Conservation (phyloP, 2,888 invertebrate genomes). For the Archips crataeganus region DNA sequence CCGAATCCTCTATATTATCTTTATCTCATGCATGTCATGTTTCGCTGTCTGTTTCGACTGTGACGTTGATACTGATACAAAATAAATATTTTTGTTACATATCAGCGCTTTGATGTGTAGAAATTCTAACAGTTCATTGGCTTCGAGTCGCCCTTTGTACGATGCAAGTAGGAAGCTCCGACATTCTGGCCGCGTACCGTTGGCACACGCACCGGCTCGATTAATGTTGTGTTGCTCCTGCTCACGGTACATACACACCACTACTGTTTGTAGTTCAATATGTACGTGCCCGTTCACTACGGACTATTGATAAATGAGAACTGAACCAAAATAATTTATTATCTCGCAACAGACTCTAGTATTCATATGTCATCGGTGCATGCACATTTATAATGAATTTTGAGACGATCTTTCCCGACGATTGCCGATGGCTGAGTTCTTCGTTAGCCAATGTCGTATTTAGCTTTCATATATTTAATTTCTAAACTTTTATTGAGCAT, state of each 20-base stretch:
- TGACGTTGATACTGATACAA: not conserved
- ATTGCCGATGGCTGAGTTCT: not conserved
- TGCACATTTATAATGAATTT: not conserved
- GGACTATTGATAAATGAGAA: slow-evolving; percentile 25
- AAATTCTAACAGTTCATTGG: slow-evolving; percentile 59
- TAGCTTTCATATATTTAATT: not conserved
- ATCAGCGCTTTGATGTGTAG: slow-evolving; percentile 16
- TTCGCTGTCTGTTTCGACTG: not conserved
- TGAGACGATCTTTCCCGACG: not conserved
- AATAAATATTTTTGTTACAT: not conserved
- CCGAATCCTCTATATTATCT: not conserved
- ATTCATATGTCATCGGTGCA: not conserved
- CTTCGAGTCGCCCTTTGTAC: slow-evolving; percentile 49
- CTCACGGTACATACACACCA: slow-evolving; percentile 58
- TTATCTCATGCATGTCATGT: not conserved
- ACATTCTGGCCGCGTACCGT: slow-evolving; percentile 55
- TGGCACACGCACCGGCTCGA: slow-evolving; percentile 66
- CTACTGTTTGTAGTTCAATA: slow-evolving; percentile 8
- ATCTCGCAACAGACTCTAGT: slow-evolving; percentile 1
- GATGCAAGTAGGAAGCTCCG: slow-evolving; percentile 54
- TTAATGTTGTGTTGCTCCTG: slow-evolving; percentile 73
- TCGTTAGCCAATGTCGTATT: not conserved
- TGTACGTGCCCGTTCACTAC: slow-evolving; percentile 8
- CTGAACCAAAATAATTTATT: slow-evolving; percentile 14
- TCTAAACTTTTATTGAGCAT: not conserved